phyloP scores from a whole-genome alignment of 2,888 invertebrate genomes.

The Ormyrus thymus region DNA sequence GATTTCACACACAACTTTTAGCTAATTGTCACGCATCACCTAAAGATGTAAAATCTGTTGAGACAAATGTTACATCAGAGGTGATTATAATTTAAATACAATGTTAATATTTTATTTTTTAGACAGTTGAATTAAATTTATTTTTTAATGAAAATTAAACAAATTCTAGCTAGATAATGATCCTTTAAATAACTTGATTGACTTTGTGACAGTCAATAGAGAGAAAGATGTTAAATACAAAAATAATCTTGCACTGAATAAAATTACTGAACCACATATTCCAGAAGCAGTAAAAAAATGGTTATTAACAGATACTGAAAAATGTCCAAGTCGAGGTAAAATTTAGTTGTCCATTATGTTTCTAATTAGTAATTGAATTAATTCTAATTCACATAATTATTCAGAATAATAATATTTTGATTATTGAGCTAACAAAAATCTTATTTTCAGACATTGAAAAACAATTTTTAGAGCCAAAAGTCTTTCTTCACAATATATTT shows the following conservation, averaged over 20 bases:
- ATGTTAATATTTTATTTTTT: slow-evolving; percentile 1
- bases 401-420: slow-evolving; percentile 1
- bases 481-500: slow-evolving; percentile 76
- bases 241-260: neutral
- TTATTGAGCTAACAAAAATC: slow-evolving; percentile 2
- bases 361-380: neutral
- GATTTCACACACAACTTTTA: slow-evolving; percentile 37
- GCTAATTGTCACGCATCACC: slow-evolving; percentile 7
- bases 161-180: neutral
- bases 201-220: neutral
- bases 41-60: slow-evolving; percentile 27
- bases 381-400: neutral
- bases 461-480: slow-evolving; percentile 76
- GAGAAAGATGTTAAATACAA: neutral
- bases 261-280: neutral
- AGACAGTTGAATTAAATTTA: neutral
- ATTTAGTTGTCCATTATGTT: neutral
- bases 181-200: neutral
- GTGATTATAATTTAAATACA: slow-evolving; percentile 8
- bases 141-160: neutral
- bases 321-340: slow-evolving; percentile 41
- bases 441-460: slow-evolving; percentile 62
- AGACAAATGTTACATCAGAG: neutral
- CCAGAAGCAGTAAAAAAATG: slow-evolving; percentile 28
- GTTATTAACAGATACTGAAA: slow-evolving; percentile 34